Evolutionary conservation across 92 coral and sea anemone genomes (phyloP).

Genomic region (Palythoa grandis): DNA sequence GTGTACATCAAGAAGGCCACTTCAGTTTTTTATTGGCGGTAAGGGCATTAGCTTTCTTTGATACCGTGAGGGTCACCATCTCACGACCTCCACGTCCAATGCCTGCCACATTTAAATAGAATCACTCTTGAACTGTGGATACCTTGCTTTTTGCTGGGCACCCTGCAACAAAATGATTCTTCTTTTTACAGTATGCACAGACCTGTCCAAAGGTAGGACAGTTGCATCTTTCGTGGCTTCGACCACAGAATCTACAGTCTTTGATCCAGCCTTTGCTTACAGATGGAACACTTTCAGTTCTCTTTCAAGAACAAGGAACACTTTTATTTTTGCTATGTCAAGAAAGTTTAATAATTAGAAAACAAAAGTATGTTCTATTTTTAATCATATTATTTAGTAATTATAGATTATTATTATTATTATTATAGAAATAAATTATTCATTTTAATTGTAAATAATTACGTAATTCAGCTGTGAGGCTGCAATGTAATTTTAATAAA

Average conservation of each 20-base stretch:
- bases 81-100: slow-evolving; percentile 44
- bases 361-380: no score
- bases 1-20: slow-evolving; percentile 44
- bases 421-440: no score
- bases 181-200: slow-evolving; percentile 44
- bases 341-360: no score
- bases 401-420: no score
- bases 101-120: slow-evolving; percentile 47
- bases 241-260: slow-evolving; percentile 49
- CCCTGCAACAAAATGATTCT: slow-evolving; percentile 35
- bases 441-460: neutral
- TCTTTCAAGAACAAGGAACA: slow-evolving; percentile 28
- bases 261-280: neutral
- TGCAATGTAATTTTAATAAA: no score
- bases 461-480: no score
- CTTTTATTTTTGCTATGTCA: no score
- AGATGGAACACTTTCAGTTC: slow-evolving; percentile 3
- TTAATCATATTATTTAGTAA: slow-evolving; percentile 30
- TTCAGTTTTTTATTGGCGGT: slow-evolving; percentile 16
- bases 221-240: slow-evolving; percentile 10
- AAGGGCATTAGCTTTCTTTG: slow-evolving; percentile 12
- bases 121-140: slow-evolving; percentile 42
- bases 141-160: slow-evolving; percentile 32
- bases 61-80: slow-evolving; percentile 40
- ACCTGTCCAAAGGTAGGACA: slow-evolving; percentile 35